Percentiles rank a stretch among this genome's conserved stretches.
Evolutionary conservation across 2,113 vertebrate genomes (phyloP).

Genomic region (Alces alces): DNA sequence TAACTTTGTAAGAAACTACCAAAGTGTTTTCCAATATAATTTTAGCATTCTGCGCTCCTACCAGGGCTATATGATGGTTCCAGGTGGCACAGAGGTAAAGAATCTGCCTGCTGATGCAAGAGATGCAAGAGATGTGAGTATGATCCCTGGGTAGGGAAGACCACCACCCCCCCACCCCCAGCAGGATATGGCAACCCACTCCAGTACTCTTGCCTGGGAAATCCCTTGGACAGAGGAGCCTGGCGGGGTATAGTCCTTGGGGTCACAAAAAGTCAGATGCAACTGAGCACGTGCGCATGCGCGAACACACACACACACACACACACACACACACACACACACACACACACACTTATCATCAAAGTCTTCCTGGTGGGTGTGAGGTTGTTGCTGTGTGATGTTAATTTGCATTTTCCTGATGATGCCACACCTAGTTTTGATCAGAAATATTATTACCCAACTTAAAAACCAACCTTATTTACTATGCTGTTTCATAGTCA

Average conservation of each 20-base stretch:
- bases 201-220: background rate
- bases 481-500: background rate
- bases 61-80: background rate
- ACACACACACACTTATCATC: background rate
- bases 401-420: background rate
- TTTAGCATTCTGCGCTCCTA: background rate
- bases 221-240: background rate
- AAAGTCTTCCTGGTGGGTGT: background rate
- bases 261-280: background rate
- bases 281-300: fast-evolving
- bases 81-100: background rate
- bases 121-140: background rate
- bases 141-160: background rate
- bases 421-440: background rate
- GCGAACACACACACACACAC: too few relatives aligned
- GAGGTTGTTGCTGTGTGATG: background rate
- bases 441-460: background rate
- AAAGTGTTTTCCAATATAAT: background rate
- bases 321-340: too few relatives aligned
- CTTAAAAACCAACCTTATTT: background rate
- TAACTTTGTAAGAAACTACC: background rate
- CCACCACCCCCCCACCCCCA: fast-evolving
- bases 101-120: background rate
- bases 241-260: background rate
- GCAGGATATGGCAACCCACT: background rate